phyloP scores from a whole-genome alignment of 2,888 invertebrate genomes.

The Agrochola macilenta region DNA sequence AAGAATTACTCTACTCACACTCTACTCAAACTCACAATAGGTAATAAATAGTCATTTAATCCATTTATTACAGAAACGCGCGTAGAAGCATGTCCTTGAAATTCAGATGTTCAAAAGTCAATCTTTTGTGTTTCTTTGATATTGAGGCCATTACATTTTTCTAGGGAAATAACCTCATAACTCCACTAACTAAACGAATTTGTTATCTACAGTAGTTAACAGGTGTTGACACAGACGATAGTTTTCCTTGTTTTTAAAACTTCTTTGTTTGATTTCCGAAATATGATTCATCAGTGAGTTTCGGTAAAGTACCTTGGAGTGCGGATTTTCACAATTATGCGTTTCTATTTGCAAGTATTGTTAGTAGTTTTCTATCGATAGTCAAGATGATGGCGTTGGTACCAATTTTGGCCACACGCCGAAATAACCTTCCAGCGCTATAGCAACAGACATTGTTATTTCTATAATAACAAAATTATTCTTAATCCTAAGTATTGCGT shows the following conservation, averaged over 20 bases:
- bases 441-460: too few relatives aligned
- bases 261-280: conserved; percentile 10
- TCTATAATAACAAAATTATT: neutral
- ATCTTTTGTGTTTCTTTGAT: neutral
- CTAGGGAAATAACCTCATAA: conserved; percentile 27
- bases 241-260: conserved; percentile 22
- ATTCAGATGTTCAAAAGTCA: conserved; percentile 1
- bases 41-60: too few relatives aligned
- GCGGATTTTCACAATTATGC: neutral
- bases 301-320: conserved; percentile 35
- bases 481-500: neutral
- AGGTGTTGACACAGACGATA: conserved; percentile 16
- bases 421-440: too few relatives aligned
- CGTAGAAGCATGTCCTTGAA: neutral
- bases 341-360: neutral
- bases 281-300: conserved; percentile 22
- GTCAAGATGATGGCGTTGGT: too few relatives aligned
- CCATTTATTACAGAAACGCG: neutral
- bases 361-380: neutral
- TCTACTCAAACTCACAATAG: too few relatives aligned
- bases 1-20: too few relatives aligned
- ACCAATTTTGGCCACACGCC: too few relatives aligned
- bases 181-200: neutral
- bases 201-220: conserved; percentile 8
- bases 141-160: neutral